Percentiles rank a stretch among this genome's conserved stretches.
Evolutionary conservation across 2,888 invertebrate genomes (phyloP).

Genomic region (Netelia fuscicornis): DNA sequence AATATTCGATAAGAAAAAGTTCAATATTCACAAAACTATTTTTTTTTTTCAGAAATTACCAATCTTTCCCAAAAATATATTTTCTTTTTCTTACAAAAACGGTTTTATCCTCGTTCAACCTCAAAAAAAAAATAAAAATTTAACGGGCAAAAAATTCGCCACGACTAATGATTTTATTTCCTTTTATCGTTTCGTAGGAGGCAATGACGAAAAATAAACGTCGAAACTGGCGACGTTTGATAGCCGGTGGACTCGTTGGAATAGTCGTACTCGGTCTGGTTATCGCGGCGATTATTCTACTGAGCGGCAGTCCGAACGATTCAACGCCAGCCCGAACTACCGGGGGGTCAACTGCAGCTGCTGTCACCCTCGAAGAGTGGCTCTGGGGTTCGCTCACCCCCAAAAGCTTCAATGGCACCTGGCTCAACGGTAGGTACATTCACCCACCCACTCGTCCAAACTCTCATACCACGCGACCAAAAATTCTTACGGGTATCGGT

Average conservation of each 20-base stretch:
- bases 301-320: slow-evolving; percentile 83
- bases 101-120: no score
- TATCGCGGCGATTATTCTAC: slow-evolving; percentile 87
- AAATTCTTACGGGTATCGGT: background rate
- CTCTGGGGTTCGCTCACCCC: slow-evolving; percentile 89
- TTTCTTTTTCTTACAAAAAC: no score
- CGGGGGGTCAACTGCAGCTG: slow-evolving; percentile 78
- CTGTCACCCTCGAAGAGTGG: slow-evolving; percentile 89
- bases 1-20: no score
- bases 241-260: slow-evolving; percentile 85
- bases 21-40: no score
- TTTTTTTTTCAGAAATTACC: no score
- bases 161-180: background rate
- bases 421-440: slow-evolving; percentile 89
- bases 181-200: slow-evolving; percentile 75
- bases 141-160: background rate
- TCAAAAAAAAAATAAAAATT: no score
- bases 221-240: slow-evolving; percentile 81
- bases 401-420: slow-evolving; percentile 91
- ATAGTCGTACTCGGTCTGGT: slow-evolving; percentile 87
- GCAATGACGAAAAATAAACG: slow-evolving; percentile 83
- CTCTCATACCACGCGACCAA: background rate
- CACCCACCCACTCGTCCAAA: background rate
- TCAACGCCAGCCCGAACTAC: slow-evolving; percentile 71
- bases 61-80: no score